Evolutionary conservation across 2,797 vertebrate species (phyloP), one percentile per base, ranked within the genome.

Genomic region (Scomberomorus guttatus): DNA sequence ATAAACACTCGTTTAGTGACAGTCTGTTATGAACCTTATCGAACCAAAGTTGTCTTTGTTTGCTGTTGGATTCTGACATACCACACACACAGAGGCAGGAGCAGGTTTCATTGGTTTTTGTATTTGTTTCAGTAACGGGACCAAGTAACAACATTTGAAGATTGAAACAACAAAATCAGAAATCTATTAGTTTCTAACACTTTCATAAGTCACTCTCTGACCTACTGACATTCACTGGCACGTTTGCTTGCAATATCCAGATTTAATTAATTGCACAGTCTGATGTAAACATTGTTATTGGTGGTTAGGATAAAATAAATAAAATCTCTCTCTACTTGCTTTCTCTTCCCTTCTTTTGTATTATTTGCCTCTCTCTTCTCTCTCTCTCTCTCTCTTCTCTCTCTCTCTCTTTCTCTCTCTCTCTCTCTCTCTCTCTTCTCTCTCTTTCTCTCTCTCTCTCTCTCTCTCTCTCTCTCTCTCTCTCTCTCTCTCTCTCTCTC

Each of bases 261-360:
- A 70, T 73, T 80, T 59, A 84, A 83, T 86, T 79, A 85, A 82
- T 68, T 75, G 72, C 79, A 27, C 78, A 80, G 79, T 29, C 65
- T 73, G 80, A 86, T 83, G 80, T 82, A 90, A 92, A 89, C 83
- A 89, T 81, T 81, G 79, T 84, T 82, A 82, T 60, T 76, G 66
- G 67, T 72, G 65, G 75, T 82, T 84, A 85, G 18, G 61, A 64
- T 80, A 42, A 74, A 87, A 81, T 76, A 79, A 86, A 90, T 80
- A 73, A 76, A 80, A 61, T 46, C 22, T 29, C 61, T 54, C 11
- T 32, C 22, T 22, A 34, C 39, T 34, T 5, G 0, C 34, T 25
- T 5, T 46, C 44, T 46, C 15, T 46, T 18, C 17, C 44, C 17
- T 18, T 46, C 44, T 46, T 18, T 46, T 46, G 17, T 46, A 15